Evolutionary conservation across 2,113 vertebrate genomes (phyloP).

Genomic region (Spea multiplicata): DNA sequence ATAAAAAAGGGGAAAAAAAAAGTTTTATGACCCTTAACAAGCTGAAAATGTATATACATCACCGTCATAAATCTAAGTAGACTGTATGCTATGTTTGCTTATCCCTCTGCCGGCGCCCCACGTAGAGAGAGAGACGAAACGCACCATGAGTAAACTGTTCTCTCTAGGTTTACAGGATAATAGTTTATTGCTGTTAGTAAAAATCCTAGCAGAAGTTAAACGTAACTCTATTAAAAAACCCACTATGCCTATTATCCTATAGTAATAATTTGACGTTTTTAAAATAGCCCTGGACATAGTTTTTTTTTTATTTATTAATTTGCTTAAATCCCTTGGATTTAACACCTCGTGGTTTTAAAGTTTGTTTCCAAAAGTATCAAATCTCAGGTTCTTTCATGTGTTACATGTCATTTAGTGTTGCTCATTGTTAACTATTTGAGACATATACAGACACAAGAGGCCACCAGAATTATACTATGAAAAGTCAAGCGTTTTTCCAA

Average conservation of each 20-base stretch:
- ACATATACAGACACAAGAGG: constrained; percentile 14
- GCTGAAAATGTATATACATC: constrained; percentile 46
- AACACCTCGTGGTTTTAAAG: constrained; percentile 16
- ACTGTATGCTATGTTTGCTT: constrained; percentile 35
- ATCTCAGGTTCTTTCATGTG: constrained; percentile 5
- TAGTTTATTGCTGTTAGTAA: constrained; percentile 34
- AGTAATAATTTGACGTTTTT: constrained; percentile 19
- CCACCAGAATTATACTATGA: constrained; percentile 21
- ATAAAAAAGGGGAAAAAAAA: constrained; percentile 10
- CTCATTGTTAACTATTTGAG: not conserved
- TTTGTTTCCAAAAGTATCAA: not conserved
- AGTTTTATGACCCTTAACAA: constrained; percentile 42
- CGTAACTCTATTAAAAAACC: constrained; percentile 12
- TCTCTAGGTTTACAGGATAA: constrained; percentile 18
- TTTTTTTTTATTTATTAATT: constrained; percentile 20
- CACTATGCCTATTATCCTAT: constrained; percentile 6
- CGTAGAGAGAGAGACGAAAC: constrained; percentile 28
- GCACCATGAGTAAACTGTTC: constrained; percentile 33
- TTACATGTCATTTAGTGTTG: constrained; percentile 16
- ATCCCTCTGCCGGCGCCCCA: constrained; percentile 39
- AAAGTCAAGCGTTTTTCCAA: constrained; percentile 3
- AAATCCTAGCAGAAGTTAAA: constrained; percentile 24
- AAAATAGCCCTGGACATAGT: constrained; percentile 5
- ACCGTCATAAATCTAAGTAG: constrained; percentile 40
- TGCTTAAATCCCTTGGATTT: constrained; percentile 5